A percentile compares a stretch with the other conserved stretches of the same genome.
Evolutionary conservation across 2,797 vertebrate species (phyloP).

Genomic region (Periparus ater): DNA sequence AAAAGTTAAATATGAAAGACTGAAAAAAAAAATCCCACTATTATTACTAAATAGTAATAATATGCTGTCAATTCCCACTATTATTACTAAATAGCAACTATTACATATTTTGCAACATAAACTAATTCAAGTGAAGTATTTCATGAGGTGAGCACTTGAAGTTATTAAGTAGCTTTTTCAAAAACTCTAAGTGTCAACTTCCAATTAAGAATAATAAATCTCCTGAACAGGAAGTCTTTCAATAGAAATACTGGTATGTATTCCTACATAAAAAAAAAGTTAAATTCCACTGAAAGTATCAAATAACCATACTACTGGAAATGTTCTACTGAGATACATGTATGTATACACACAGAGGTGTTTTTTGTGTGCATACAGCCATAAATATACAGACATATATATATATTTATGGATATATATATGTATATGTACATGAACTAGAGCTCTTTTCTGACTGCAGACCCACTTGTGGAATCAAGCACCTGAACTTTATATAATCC

Average conservation of each 20-base stretch:
- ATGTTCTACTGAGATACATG: not conserved
- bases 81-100: not conserved
- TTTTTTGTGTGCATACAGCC: not conserved
- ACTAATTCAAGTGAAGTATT: not conserved
- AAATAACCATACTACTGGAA: not conserved
- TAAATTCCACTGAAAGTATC: not conserved
- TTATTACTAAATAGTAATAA: not conserved
- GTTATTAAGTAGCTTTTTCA: not conserved
- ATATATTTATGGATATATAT: not conserved
- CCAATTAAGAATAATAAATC: not conserved
- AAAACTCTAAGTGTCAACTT: not conserved
- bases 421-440: not conserved
- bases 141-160: not conserved
- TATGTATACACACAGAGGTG: not conserved
- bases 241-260: not conserved
- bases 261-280: not conserved
- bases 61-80: not conserved
- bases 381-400: not conserved
- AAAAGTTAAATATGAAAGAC: not conserved
- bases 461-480: not conserved
- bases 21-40: not conserved
- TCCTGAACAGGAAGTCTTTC: not conserved
- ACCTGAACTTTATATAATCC: not conserved
- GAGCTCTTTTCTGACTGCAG: not conserved
- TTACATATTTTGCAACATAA: not conserved